Evolutionary conservation across 1,140 invertebrate species (phyloP).

Genomic region (Drosophila tristis): DNA sequence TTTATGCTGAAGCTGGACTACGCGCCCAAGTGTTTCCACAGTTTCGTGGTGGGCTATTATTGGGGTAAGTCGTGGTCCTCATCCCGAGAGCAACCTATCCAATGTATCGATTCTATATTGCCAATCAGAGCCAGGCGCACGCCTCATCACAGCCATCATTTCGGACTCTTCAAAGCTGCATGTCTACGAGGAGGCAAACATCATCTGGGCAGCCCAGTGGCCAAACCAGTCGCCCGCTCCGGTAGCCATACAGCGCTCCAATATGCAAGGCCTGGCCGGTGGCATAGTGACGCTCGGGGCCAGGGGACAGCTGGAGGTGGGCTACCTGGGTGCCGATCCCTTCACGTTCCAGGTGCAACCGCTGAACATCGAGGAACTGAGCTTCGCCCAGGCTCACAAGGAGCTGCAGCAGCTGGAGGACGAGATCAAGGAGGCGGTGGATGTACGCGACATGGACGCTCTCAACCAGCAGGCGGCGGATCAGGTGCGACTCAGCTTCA

Average conservation of each 20-base stretch:
- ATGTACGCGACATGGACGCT: constrained; percentile 72
- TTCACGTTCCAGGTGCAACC: constrained; percentile 79
- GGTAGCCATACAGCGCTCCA: constrained; percentile 78
- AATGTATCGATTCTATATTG: background rate
- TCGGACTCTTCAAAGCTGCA: constrained; percentile 87
- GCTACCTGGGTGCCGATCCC: constrained; percentile 79
- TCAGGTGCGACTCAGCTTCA: constrained; percentile 70
- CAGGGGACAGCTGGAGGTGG: constrained; percentile 66
- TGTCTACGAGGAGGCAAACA: constrained; percentile 89
- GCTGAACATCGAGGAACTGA: constrained; percentile 66
- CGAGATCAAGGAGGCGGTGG: constrained; percentile 80
- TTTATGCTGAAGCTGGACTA: constrained; percentile 82
- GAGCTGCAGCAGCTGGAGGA: constrained; percentile 81
- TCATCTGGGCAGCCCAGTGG: constrained; percentile 91
- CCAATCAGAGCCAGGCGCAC: constrained; percentile 85
- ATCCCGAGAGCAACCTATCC: rapidly evolving
- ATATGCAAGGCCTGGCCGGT: constrained; percentile 69
- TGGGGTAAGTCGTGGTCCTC: constrained; percentile 63
- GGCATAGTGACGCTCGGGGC: constrained; percentile 71
- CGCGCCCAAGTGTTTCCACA: constrained; percentile 77
- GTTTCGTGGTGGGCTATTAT: constrained; percentile 80
- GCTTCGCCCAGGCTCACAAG: constrained; percentile 75
- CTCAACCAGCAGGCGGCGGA: constrained; percentile 73
- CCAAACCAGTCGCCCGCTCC: constrained; percentile 64
- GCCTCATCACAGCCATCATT: constrained; percentile 86